Percentiles rank a stretch among this genome's conserved stretches.
These are phyloP conservation scores for Thripadectes ignobilis DNA, from an alignment of 2,797 vertebrate genomes.

Conservation along the genomic window DNA sequence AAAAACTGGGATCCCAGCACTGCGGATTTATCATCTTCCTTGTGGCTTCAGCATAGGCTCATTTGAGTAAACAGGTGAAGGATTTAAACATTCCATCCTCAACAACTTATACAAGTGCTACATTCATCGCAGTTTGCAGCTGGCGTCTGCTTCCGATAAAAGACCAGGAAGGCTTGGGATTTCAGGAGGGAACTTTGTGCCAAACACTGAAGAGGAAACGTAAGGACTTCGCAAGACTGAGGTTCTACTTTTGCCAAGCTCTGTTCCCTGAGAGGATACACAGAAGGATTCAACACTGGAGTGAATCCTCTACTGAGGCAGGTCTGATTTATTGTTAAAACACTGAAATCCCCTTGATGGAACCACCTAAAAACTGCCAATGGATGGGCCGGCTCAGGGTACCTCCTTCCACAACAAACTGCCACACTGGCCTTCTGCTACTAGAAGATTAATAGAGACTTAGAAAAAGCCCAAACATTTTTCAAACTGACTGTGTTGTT, in stretches of 20 bases:
- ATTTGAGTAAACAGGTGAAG: conserved; percentile 19
- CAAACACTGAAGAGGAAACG: neutral
- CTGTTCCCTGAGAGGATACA: neutral
- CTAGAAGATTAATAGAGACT: neutral
- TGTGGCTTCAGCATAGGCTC: neutral
- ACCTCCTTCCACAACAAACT: neutral
- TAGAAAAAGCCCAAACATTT: accelerated
- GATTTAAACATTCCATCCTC: conserved; percentile 12
- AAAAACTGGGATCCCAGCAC: neutral
- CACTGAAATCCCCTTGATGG: neutral
- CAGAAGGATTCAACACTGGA: neutral
- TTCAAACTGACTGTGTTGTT: neutral
- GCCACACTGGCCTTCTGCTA: neutral
- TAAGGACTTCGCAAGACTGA: neutral
- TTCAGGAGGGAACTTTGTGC: neutral
- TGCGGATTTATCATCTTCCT: neutral
- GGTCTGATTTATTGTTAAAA: neutral
- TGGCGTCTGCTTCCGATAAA: neutral
- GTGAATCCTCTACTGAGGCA: neutral
- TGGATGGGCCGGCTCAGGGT: neutral
- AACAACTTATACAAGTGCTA: neutral
- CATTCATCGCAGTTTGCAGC: neutral
- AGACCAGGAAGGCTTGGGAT: neutral
- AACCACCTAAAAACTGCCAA: neutral
- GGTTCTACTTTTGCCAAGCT: neutral